These are phyloP conservation scores for Gephyroberyx darwinii DNA, from an alignment of 2,797 vertebrate genomes.

Conservation along the genomic window DNA sequence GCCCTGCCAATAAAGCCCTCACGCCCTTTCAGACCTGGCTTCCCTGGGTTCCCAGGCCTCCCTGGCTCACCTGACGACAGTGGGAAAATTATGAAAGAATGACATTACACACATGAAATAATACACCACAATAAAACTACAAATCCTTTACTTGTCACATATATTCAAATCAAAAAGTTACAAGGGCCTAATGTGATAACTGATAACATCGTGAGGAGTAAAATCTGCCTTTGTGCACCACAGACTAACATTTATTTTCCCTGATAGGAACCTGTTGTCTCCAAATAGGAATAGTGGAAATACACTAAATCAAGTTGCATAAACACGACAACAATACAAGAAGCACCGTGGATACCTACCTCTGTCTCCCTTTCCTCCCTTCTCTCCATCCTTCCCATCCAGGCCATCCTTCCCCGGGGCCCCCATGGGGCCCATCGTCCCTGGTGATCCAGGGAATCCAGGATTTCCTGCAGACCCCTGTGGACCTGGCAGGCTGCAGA, in stretches of 20 bases:
- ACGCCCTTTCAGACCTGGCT: constrained; percentile 88
- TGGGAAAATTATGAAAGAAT: constrained; percentile 51
- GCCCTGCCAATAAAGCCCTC: constrained; percentile 89
- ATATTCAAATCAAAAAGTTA: background rate
- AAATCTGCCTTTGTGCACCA: background rate
- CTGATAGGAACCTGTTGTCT: background rate
- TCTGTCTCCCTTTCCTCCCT: constrained; percentile 84
- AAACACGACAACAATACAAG: background rate
- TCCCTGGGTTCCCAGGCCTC: constrained; percentile 88
- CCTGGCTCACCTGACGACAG: constrained; percentile 85
- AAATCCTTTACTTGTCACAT: background rate
- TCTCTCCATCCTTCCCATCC: constrained; percentile 90
- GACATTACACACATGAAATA: background rate
- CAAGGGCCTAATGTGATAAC: background rate
- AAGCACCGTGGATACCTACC: constrained; percentile 75
- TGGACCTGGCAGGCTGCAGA: constrained; percentile 92
- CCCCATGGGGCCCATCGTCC: constrained; percentile 89
- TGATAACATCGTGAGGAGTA: too few species aligned
- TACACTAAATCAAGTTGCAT: background rate
- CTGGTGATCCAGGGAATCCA: constrained; percentile 84
- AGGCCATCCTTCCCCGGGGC: constrained; percentile 90
- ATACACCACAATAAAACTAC: background rate
- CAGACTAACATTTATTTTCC: background rate
- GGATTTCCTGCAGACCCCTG: constrained; percentile 86
- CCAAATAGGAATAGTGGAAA: background rate